A percentile compares a stretch with the other conserved stretches of the same genome.
phyloP scores from a whole-genome alignment of 2,888 invertebrate genomes.

The Formica aserva region DNA sequence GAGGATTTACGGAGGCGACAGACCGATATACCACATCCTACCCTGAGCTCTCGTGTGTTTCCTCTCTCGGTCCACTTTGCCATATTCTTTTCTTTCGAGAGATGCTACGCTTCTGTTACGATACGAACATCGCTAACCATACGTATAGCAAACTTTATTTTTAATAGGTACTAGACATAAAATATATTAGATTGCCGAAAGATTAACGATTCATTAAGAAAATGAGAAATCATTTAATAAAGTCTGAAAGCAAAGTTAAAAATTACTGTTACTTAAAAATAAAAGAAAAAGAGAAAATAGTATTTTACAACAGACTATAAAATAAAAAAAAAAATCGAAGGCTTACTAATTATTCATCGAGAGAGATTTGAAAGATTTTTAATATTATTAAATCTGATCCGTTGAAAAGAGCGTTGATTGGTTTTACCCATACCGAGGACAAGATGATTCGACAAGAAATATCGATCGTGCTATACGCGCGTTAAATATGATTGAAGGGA shows the following conservation, averaged over 20 bases:
- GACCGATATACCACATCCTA: constrained; percentile 77
- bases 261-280: neutral
- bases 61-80: constrained; percentile 73
- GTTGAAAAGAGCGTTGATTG: constrained; percentile 58
- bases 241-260: neutral
- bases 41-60: constrained; percentile 65
- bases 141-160: neutral
- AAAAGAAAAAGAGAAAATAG: neutral
- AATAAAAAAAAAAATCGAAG: neutral
- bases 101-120: constrained; percentile 69
- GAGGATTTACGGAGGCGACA: constrained; percentile 79
- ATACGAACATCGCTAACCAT: neutral
- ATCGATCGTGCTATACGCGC: constrained; percentile 59
- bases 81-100: constrained; percentile 60
- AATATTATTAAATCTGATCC: constrained; percentile 32
- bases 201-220: neutral
- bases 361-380: constrained; percentile 13
- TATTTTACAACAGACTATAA: neutral
- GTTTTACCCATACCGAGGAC: constrained; percentile 39
- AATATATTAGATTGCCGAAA: neutral
- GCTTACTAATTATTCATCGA: constrained; percentile 31
- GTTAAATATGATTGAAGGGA: constrained; percentile 66
- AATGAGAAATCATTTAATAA: neutral
- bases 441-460: constrained; percentile 55
- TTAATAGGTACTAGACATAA: neutral